phyloP scores from a whole-genome alignment of 2,888 invertebrate species.

The Uropetala carovei region DNA sequence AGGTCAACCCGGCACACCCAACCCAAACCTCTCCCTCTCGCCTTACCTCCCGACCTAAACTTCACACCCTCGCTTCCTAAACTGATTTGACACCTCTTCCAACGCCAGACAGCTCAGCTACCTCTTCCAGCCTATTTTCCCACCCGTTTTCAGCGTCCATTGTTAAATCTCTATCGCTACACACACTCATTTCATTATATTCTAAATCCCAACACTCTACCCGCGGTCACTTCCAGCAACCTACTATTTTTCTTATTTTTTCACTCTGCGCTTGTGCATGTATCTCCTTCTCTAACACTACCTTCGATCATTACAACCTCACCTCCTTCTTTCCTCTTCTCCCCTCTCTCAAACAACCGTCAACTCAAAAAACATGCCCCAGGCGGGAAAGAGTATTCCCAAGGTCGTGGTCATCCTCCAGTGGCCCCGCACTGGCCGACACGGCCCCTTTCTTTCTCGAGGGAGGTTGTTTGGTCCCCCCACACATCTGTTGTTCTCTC shows the following conservation, averaged over 20 bases:
- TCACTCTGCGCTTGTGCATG: neutral
- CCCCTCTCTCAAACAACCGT: constrained; percentile 18
- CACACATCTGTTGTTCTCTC: neutral
- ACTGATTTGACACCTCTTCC: constrained; percentile 11
- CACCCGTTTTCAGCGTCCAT: neutral
- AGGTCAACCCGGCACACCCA: neutral
- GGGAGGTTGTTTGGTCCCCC: neutral
- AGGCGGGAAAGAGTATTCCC: constrained; percentile 38
- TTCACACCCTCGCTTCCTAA: neutral
- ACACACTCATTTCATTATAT: neutral
- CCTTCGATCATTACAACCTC: neutral
- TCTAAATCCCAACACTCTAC: neutral
- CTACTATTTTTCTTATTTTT: neutral
- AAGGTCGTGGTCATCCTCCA: constrained; percentile 61
- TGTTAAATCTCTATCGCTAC: neutral
- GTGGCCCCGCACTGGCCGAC: constrained; percentile 24
- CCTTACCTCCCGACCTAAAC: neutral
- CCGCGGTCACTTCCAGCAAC: neutral
- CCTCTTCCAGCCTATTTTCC: neutral
- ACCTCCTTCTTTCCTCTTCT: neutral
- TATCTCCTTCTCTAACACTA: constrained; percentile 4
- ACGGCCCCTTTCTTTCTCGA: neutral
- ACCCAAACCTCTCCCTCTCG: neutral
- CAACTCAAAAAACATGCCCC: constrained; percentile 14
- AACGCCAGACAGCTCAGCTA: neutral